Percentiles rank a stretch among this genome's conserved stretches.
These are phyloP conservation scores for Phocides pigmalion DNA, from an alignment of 1,140 invertebrate species.

Conservation along the genomic window DNA sequence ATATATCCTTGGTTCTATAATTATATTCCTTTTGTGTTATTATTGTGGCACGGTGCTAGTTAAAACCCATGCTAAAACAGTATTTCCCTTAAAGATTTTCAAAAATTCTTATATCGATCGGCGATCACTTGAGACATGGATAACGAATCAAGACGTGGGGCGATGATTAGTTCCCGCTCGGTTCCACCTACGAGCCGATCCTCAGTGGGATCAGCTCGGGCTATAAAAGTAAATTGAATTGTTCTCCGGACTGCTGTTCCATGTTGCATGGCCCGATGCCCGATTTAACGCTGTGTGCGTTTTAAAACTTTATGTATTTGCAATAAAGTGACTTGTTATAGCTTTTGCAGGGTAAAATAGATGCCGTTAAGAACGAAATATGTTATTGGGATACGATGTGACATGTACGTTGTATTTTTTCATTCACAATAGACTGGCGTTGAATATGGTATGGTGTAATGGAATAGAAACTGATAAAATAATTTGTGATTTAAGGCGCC, in stretches of 20 bases:
- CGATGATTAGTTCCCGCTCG: constrained; percentile 67
- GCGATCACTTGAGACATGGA: constrained; percentile 39
- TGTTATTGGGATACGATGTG: background rate
- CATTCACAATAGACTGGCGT: background rate
- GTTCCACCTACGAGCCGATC: constrained; percentile 50
- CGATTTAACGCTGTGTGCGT: constrained; percentile 46
- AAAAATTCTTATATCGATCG: background rate
- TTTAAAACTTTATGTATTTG: constrained; percentile 56
- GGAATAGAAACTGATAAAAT: background rate
- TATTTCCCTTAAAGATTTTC: no score
- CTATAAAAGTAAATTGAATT: constrained; percentile 82
- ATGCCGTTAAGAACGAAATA: background rate
- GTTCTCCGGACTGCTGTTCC: constrained; percentile 62
- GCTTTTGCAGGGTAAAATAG: constrained; percentile 20
- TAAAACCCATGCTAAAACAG: no score
- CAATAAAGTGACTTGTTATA: constrained; percentile 43
- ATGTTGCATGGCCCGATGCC: constrained; percentile 48
- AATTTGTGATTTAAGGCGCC: background rate
- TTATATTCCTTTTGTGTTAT: no score
- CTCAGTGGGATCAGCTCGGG: constrained; percentile 59
- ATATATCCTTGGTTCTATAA: no score
- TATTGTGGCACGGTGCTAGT: no score
- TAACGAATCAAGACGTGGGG: constrained; percentile 48
- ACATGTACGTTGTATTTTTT: background rate
- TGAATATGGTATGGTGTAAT: background rate